Percentiles rank a stretch among this genome's conserved stretches.
These are phyloP conservation scores for Pristionchus pacificus DNA, from an alignment of 1,140 invertebrate species.

Conservation along the genomic window DNA sequence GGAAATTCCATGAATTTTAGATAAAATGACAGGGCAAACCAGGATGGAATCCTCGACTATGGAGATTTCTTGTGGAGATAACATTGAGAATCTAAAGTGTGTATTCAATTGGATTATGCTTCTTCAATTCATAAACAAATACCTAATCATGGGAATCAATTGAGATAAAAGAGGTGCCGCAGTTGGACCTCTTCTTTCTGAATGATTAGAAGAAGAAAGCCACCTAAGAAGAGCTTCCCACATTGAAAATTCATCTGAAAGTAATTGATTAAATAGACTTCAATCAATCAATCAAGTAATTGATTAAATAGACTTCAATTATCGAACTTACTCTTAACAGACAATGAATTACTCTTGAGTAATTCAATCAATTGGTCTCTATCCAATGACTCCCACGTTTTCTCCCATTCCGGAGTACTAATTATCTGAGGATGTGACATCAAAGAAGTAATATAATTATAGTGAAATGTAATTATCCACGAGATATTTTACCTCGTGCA, in stretches of 20 bases:
- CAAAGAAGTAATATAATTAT: slow-evolving; percentile 13
- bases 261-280: background rate
- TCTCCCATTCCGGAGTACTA: slow-evolving; percentile 59
- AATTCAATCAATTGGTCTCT: slow-evolving; percentile 61
- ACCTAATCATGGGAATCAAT: slow-evolving; percentile 45
- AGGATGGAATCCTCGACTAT: slow-evolving; percentile 56
- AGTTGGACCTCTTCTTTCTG: slow-evolving; percentile 49
- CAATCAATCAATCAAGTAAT: background rate
- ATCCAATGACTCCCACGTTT: slow-evolving; percentile 60
- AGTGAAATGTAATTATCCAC: slow-evolving; percentile 19
- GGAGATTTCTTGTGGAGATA: slow-evolving; percentile 59
- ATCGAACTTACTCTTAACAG: slow-evolving; percentile 38
- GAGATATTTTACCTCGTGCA: slow-evolving; percentile 4
- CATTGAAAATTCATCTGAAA: slow-evolving; percentile 47
- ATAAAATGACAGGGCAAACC: slow-evolving; percentile 53
- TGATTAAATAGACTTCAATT: background rate
- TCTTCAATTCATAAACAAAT: slow-evolving; percentile 9
- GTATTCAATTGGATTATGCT: background rate
- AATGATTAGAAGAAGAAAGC: slow-evolving; percentile 50
- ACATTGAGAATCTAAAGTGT: slow-evolving; percentile 59
- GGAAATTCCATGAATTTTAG: slow-evolving; percentile 58
- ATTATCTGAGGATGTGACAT: slow-evolving; percentile 52
- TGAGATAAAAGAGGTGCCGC: slow-evolving; percentile 51
- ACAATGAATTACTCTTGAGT: slow-evolving; percentile 59
- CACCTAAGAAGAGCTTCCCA: slow-evolving; percentile 47